A percentile compares a stretch with the other conserved stretches of the same genome.
phyloP scores from a whole-genome alignment of 2,113 vertebrate genomes.

The Merops nubicus region DNA sequence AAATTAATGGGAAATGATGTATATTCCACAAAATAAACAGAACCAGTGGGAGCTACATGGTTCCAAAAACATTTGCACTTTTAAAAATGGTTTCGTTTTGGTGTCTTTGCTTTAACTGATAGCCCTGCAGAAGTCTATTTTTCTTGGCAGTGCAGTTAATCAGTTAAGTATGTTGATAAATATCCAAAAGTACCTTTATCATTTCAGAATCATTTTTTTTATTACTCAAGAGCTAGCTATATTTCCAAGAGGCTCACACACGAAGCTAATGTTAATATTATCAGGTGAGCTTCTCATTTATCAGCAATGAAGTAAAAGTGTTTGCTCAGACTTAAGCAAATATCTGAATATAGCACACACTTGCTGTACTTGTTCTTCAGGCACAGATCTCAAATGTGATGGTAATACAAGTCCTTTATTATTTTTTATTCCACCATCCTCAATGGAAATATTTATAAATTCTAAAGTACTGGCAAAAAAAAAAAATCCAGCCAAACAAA shows the following conservation, averaged over 20 bases:
- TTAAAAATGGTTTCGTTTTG: neutral
- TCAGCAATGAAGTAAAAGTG: neutral
- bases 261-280: constrained; percentile 1
- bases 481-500: too few species aligned
- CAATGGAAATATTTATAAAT: neutral
- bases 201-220: constrained; percentile 41
- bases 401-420: neutral
- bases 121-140: constrained; percentile 42
- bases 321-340: constrained; percentile 43
- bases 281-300: constrained; percentile 43
- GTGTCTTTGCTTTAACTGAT: constrained; percentile 48
- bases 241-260: constrained; percentile 36
- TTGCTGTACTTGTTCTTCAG: neutral
- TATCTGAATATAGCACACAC: neutral
- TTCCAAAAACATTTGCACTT: constrained; percentile 46
- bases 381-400: neutral
- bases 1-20: constrained; percentile 24
- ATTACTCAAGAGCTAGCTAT: constrained; percentile 35
- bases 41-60: neutral
- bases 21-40: constrained; percentile 26
- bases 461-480: neutral
- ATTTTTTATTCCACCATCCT: neutral
- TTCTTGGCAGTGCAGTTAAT: constrained; percentile 39
- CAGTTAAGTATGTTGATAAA: constrained; percentile 49
- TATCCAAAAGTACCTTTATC: neutral